A percentile compares a stretch with the other conserved stretches of the same genome.
Evolutionary conservation across 1,140 invertebrate species (phyloP).

Genomic region (Pseudomyrmex pallidus): DNA sequence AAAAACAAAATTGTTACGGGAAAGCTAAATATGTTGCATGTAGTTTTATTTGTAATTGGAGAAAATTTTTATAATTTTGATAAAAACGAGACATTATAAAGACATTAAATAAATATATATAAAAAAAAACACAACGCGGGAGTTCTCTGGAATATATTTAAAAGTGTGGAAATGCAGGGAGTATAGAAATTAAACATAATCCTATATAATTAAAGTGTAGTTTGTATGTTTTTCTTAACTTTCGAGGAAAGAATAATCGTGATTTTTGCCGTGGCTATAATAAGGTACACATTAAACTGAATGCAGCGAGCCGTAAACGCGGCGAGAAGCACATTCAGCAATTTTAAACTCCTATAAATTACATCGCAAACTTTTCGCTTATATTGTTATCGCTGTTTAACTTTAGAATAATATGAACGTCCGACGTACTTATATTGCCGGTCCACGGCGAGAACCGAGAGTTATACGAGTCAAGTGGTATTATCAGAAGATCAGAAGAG

Average conservation of each 20-base stretch:
- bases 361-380: background rate
- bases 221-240: slow-evolving; percentile 15
- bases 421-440: slow-evolving; percentile 3
- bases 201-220: background rate
- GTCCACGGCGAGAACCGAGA: slow-evolving; percentile 18
- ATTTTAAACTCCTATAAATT: slow-evolving; percentile 39
- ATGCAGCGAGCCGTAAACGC: background rate
- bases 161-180: background rate
- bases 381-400: slow-evolving; percentile 28
- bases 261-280: background rate
- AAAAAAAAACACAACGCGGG: no score
- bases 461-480: slow-evolving; percentile 40
- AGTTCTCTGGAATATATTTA: background rate
- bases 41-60: background rate
- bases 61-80: background rate
- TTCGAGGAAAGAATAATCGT: background rate
- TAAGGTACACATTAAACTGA: slow-evolving; percentile 12
- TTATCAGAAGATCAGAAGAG: slow-evolving; percentile 52
- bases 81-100: no score
- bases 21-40: no score
- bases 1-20: no score
- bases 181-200: background rate
- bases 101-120: no score
- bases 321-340: background rate
- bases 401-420: background rate